Percentiles rank a stretch among this genome's conserved stretches.
Conservation (phyloP, 2,797 vertebrate genomes). For the Fringilla coelebs region DNA sequence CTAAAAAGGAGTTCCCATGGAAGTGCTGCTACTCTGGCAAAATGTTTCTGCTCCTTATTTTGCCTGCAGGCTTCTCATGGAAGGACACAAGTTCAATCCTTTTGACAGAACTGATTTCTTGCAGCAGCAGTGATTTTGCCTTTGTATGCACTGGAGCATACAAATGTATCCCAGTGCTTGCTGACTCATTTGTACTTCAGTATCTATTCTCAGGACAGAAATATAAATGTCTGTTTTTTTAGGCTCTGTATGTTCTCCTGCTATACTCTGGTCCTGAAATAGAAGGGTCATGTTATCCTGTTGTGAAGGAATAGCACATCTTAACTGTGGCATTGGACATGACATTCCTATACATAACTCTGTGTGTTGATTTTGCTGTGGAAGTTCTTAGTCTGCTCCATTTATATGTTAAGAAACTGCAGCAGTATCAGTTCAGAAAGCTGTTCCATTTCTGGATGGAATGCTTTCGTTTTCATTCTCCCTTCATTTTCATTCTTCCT, state of each 20-base stretch:
- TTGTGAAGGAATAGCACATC: neutral
- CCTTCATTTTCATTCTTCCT: constrained; percentile 56
- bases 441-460: constrained; percentile 27
- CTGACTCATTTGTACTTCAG: neutral
- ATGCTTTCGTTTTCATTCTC: constrained; percentile 36
- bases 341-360: neutral
- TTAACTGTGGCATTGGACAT: neutral
- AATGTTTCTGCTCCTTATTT: neutral
- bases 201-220: neutral
- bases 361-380: neutral
- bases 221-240: neutral
- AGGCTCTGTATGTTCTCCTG: neutral
- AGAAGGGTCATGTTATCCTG: neutral
- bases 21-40: neutral
- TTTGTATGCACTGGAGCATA: neutral
- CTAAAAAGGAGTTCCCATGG: neutral
- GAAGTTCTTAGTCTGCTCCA: neutral
- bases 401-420: neutral
- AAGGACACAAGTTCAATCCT: neutral
- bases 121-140: neutral
- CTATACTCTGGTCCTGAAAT: neutral
- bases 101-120: neutral
- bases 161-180: neutral
- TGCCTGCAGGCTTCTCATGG: neutral
- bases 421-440: neutral